Evolutionary conservation across 1,140 invertebrate species (phyloP).

Genomic region (Colletes gigas): DNA sequence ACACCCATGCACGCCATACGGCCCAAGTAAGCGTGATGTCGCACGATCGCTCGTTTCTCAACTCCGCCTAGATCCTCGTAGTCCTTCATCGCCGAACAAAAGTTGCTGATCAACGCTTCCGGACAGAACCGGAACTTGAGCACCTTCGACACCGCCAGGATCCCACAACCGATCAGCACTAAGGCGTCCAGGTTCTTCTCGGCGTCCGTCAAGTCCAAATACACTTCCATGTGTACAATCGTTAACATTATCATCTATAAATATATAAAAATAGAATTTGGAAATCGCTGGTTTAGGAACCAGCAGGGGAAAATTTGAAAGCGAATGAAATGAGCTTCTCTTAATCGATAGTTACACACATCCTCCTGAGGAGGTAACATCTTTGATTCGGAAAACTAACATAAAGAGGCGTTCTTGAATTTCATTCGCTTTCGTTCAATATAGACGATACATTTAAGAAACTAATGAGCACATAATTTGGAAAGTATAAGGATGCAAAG

Average conservation of each 20-base stretch:
- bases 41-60: constrained; percentile 23
- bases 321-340: too few relatives aligned
- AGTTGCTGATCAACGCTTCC: constrained; percentile 25
- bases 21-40: constrained; percentile 34
- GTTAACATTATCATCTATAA: constrained; percentile 7
- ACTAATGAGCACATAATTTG: too few relatives aligned
- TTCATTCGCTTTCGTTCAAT: too few relatives aligned
- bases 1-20: neutral
- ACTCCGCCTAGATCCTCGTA: constrained; percentile 11
- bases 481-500: too few relatives aligned
- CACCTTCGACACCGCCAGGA: constrained; percentile 30
- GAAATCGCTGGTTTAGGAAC: too few relatives aligned
- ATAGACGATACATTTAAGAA: too few relatives aligned
- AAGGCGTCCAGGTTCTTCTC: constrained; percentile 33
- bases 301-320: too few relatives aligned
- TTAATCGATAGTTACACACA: too few relatives aligned
- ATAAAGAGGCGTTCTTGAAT: too few relatives aligned
- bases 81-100: constrained; percentile 30
- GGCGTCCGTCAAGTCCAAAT: constrained; percentile 29
- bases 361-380: too few relatives aligned
- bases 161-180: constrained; percentile 17
- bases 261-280: too few relatives aligned
- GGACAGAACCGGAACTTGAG: constrained; percentile 15
- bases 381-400: too few relatives aligned
- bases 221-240: constrained; percentile 16